Percentiles rank a stretch among this genome's conserved stretches.
Conservation (phyloP, 2,113 vertebrate species). For the Gobiocypris rarus region DNA sequence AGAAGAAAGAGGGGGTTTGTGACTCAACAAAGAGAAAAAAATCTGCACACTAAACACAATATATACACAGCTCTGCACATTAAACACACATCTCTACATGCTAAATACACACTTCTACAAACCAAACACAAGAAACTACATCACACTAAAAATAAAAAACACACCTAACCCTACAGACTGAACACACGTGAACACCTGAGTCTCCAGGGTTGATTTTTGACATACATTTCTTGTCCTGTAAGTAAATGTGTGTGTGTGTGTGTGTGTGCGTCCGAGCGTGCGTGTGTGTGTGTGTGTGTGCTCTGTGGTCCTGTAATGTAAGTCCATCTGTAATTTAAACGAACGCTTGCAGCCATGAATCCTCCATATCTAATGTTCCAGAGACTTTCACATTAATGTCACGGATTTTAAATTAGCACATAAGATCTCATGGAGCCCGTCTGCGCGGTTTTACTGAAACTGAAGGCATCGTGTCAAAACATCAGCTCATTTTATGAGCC, state of each 20-base stretch:
- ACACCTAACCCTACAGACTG: too few species aligned
- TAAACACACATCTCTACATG: not conserved
- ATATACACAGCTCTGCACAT: not conserved
- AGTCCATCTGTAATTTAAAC: constrained; percentile 54
- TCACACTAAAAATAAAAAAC: too few species aligned
- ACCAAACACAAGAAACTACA: too few species aligned
- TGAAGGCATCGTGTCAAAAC: constrained; percentile 35
- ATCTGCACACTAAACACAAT: constrained; percentile 33
- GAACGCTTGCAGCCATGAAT: constrained; percentile 51
- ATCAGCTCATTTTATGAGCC: constrained; percentile 30
- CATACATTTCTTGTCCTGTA: too few species aligned
- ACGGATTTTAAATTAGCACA: constrained; percentile 33
- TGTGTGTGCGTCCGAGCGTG: not conserved
- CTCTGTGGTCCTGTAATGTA: constrained; percentile 50
- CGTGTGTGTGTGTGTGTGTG: not conserved
- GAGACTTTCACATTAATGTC: constrained; percentile 55
- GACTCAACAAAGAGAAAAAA: constrained; percentile 74
- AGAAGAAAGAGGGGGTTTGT: constrained; percentile 63
- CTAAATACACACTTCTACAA: too few species aligned
- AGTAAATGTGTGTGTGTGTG: too few species aligned
- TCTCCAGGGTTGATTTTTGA: too few species aligned
- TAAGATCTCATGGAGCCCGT: constrained; percentile 24
- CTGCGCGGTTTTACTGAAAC: not conserved
- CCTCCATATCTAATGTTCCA: constrained; percentile 54
- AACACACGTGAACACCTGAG: too few species aligned